Conservation (phyloP, 2,888 invertebrate species). For the Deilephila porcellus region DNA sequence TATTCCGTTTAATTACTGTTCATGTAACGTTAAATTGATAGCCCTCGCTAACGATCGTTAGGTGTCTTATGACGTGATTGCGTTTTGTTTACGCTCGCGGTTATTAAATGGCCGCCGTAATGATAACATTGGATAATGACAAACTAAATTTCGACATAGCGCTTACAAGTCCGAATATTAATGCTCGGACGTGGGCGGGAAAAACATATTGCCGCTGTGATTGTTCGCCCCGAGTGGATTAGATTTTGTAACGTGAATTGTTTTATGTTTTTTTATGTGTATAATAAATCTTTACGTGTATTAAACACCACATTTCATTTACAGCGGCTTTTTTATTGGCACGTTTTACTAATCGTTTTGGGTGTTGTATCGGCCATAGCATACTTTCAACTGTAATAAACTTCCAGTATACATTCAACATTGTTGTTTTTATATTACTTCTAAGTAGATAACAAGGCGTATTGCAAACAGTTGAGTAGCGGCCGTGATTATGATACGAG, state of each 20-base stretch:
- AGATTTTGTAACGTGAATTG: constrained; percentile 15
- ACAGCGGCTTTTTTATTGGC: background rate
- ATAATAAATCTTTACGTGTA: background rate
- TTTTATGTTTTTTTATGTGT: constrained; percentile 3
- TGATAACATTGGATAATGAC: constrained; percentile 27
- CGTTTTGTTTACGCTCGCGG: constrained; percentile 28
- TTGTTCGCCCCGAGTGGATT: constrained; percentile 18
- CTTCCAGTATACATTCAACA: too few relatives aligned
- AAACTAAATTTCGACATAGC: constrained; percentile 29
- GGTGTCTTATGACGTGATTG: constrained; percentile 33
- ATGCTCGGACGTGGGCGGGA: constrained; percentile 23
- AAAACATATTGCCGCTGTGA: constrained; percentile 24
- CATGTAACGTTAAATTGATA: constrained; percentile 45
- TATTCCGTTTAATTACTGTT: constrained; percentile 62
- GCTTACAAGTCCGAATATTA: constrained; percentile 12
- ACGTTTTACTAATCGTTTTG: background rate
- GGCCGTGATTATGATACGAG: constrained; percentile 19
- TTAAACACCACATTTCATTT: constrained; percentile 10
- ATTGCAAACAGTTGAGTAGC: constrained; percentile 17
- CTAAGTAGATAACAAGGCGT: too few relatives aligned
- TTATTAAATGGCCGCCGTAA: constrained; percentile 18
- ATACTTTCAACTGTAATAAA: background rate
- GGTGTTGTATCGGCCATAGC: background rate
- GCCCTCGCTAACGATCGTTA: constrained; percentile 38
- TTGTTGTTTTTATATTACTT: too few relatives aligned